Conservation (phyloP, 2,888 invertebrate species). For the Sepiola atlantica region DNA sequence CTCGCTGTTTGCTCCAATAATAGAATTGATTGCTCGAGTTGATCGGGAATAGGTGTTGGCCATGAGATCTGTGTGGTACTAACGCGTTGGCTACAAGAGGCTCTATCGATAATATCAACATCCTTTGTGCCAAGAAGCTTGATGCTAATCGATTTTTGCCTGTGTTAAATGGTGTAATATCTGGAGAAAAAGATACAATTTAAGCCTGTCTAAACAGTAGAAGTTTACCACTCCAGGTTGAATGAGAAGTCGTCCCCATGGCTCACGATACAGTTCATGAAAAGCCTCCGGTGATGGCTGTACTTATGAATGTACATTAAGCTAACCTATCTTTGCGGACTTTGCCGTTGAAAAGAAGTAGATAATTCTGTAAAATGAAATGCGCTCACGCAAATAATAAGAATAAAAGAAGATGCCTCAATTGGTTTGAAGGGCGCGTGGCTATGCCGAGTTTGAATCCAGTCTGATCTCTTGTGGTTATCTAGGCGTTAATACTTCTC, state of each 20-base stretch:
- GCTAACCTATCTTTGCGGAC: too few relatives aligned
- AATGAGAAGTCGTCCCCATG: not conserved
- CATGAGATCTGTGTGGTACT: not conserved
- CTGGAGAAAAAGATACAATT: not conserved
- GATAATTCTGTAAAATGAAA: too few relatives aligned
- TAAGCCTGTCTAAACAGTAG: not conserved
- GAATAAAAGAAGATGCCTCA: too few relatives aligned
- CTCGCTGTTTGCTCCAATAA: not conserved
- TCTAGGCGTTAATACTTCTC: too few relatives aligned
- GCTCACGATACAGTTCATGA: not conserved
- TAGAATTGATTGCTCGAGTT: slow-evolving; percentile 3
- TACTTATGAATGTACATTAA: not conserved
- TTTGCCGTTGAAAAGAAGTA: too few relatives aligned
- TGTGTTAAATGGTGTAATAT: not conserved
- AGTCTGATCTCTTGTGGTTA: too few relatives aligned
- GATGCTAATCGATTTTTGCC: not conserved
- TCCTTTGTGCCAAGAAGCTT: not conserved
- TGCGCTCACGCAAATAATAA: too few relatives aligned
- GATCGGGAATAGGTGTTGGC: not conserved
- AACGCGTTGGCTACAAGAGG: not conserved
- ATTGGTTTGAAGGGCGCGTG: too few relatives aligned
- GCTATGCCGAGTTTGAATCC: too few relatives aligned
- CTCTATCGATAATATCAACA: not conserved
- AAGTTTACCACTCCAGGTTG: not conserved
- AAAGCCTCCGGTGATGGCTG: not conserved